Percentiles rank a stretch among this genome's conserved stretches.
phyloP scores from a whole-genome alignment of 1,140 invertebrate genomes.

The Atta texana region DNA sequence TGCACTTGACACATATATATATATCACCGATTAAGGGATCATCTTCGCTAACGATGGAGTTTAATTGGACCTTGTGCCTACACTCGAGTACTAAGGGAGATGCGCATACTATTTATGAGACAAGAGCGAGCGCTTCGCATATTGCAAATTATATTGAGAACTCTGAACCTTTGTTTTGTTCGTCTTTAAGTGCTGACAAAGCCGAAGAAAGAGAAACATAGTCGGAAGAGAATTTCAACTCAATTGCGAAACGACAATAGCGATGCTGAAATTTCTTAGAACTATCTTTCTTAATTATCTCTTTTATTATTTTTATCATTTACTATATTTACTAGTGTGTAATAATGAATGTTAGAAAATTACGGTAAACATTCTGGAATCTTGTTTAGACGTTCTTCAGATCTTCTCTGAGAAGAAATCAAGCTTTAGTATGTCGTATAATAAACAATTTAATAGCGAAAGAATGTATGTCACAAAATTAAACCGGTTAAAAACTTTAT shows the following conservation, averaged over 20 bases:
- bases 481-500: conserved; percentile 35
- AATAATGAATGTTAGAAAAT: conserved; percentile 8
- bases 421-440: background rate
- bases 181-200: conserved; percentile 2
- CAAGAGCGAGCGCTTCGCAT: background rate
- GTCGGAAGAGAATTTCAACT: conserved; percentile 26
- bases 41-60: conserved; percentile 28
- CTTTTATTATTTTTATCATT: conserved; percentile 7
- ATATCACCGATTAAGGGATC: conserved; percentile 52
- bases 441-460: conserved; percentile 15
- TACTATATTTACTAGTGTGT: background rate
- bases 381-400: too few species aligned
- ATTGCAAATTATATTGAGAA: conserved; percentile 33
- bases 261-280: background rate
- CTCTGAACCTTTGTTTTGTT: background rate
- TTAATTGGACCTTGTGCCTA: conserved; percentile 54
- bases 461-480: background rate
- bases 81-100: background rate
- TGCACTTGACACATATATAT: conserved; percentile 49
- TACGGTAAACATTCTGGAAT: background rate
- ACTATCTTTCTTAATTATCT: conserved; percentile 13
- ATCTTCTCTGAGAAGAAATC: background rate
- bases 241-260: conserved; percentile 20
- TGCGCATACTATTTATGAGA: conserved; percentile 30
- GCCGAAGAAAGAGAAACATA: background rate